Evolutionary conservation across 2,797 vertebrate genomes (phyloP), one percentile per base, ranked within the genome.

Genomic region (Psittacula echo): DNA sequence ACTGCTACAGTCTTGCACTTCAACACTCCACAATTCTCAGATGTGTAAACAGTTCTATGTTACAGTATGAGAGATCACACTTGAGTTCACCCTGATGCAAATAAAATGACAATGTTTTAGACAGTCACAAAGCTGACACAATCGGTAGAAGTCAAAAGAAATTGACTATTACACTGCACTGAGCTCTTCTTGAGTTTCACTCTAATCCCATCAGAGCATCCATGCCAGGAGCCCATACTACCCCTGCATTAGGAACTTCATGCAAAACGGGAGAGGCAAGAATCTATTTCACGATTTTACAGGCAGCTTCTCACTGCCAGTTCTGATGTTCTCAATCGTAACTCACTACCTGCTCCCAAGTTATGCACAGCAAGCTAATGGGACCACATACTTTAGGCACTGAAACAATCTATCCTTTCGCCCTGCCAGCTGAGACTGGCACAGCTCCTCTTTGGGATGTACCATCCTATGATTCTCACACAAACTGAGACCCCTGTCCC

Each of bases 321-420:
- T 50, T 72, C 42, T 60, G 58, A 75, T 44, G 39, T 24, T 72
- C 30, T 74, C 53, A 22, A 1, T 14, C 18, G 11, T 19, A 56
- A 48, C n/a, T 78, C 64, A 7, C 23, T 19, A 7, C 21, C 51
- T 50, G 2, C 30, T 80, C 30, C 34, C 41, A 44, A 22, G 5
- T 5, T 5, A 47, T 0, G 19, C 32, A 27, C 14, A 54, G 13
- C 56, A 58, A 48, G 62, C 29, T 23, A n/a, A 77, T 0, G 0
- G 27, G 42, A 39, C 14, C 21, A 9, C 64, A 26, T 44, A 71
- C 21, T 34, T 73, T 23, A 42, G 3, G 51, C 41, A 62, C 12
- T 19, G 19, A 58, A 58, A 34, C 22, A 34, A 58, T 24, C 13
- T 20, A 19, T 41, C 61, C 9, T 62, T 34, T 53, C 29, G 14